A percentile compares a stretch with the other conserved stretches of the same genome.
These are phyloP conservation scores for Sclerurus mexicanus DNA, from an alignment of 2,113 vertebrate species.

Conservation along the genomic window DNA sequence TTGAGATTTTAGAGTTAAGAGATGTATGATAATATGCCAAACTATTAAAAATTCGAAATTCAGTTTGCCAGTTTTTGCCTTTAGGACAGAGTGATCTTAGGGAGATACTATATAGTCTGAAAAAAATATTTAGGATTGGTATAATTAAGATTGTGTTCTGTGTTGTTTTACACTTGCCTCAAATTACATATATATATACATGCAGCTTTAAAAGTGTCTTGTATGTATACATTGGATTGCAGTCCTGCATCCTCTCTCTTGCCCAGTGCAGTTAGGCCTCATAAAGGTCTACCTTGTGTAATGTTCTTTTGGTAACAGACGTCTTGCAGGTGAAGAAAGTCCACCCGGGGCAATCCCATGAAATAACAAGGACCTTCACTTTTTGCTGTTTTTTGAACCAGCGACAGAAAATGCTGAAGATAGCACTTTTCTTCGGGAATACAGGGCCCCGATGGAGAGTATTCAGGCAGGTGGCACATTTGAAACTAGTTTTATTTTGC, in stretches of 20 bases:
- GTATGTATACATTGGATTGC: too few relatives aligned
- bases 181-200: neutral
- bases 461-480: neutral
- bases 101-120: neutral
- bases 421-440: neutral
- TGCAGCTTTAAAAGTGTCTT: neutral
- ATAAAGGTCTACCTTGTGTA: neutral
- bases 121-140: neutral
- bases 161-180: neutral
- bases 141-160: neutral
- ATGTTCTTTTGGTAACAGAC: neutral
- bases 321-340: neutral
- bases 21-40: neutral
- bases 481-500: neutral
- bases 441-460: rapidly evolving
- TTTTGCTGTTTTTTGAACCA: neutral
- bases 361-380: neutral
- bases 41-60: neutral
- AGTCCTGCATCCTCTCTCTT: neutral
- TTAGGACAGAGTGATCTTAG: neutral
- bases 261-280: neutral
- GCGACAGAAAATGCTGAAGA: neutral
- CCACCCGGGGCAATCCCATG: too few relatives aligned
- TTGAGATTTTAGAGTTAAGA: neutral
- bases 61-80: neutral